phyloP scores from a whole-genome alignment of 2,113 vertebrate species.

The Xyrauchen texanus region DNA sequence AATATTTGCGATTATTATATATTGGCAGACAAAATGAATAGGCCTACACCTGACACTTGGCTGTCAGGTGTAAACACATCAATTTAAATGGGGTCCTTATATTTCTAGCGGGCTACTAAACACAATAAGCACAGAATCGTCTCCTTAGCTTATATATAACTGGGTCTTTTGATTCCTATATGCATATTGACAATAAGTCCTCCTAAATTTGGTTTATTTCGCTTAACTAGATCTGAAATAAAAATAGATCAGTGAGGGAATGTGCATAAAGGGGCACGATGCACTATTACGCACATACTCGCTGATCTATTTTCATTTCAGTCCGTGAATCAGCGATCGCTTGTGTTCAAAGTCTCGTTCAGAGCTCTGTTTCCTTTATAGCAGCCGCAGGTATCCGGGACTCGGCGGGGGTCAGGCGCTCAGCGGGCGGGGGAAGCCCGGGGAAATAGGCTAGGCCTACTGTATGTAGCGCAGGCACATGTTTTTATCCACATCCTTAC shows the following conservation, averaged over 20 bases:
- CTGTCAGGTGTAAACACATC: too few species aligned
- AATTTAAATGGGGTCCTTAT: too few species aligned
- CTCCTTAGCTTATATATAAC: too few species aligned
- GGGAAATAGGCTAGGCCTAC: slow-evolving; percentile 52
- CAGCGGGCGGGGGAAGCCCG: slow-evolving; percentile 86
- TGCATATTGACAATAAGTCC: background rate
- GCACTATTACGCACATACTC: background rate
- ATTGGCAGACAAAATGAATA: too few species aligned
- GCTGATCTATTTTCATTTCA: background rate
- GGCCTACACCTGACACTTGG: too few species aligned
- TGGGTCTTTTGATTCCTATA: too few species aligned
- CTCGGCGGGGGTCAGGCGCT: slow-evolving; percentile 81
- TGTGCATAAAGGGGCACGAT: slow-evolving; percentile 4
- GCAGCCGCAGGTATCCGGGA: slow-evolving; percentile 82
- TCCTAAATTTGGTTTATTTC: background rate
- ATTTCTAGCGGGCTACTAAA: too few species aligned
- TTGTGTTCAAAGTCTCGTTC: slow-evolving; percentile 69
- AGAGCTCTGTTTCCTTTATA: slow-evolving; percentile 80
- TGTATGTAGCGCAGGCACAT: slow-evolving; percentile 60
- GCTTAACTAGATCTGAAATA: background rate
- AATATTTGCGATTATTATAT: too few species aligned
- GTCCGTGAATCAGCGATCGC: background rate
- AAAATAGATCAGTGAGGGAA: slow-evolving; percentile 11
- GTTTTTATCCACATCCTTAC: slow-evolving; percentile 74
- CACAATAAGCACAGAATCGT: too few species aligned